A percentile compares a stretch with the other conserved stretches of the same genome.
Conservation (phyloP, 2,888 invertebrate genomes). For the Oligia latruncula region DNA sequence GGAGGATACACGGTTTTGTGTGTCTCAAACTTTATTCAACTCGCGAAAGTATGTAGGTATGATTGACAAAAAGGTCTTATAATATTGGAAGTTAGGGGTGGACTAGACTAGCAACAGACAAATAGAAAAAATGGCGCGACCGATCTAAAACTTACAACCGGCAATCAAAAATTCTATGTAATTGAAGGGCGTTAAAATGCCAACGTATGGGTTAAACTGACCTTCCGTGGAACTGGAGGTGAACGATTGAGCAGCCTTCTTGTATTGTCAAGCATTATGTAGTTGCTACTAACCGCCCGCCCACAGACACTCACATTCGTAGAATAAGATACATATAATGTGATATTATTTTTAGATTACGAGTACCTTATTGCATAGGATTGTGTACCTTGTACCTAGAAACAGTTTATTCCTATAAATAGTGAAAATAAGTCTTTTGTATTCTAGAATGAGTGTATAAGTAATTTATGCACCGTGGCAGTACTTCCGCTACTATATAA, state of each 20-base stretch:
- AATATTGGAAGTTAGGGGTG: background rate
- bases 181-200: constrained; percentile 75
- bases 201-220: constrained; percentile 65
- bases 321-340: constrained; percentile 9
- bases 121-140: constrained; percentile 29
- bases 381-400: constrained; percentile 17
- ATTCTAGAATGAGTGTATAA: constrained; percentile 14
- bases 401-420: constrained; percentile 7
- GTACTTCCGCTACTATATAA: constrained; percentile 29
- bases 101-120: background rate
- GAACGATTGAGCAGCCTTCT: constrained; percentile 54
- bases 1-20: background rate
- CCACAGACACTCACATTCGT: constrained; percentile 57
- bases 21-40: background rate
- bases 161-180: constrained; percentile 72
- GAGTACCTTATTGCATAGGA: background rate
- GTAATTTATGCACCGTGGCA: constrained; percentile 7
- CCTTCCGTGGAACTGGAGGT: constrained; percentile 64
- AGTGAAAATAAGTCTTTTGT: constrained; percentile 5
- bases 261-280: constrained; percentile 58
- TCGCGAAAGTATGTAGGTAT: background rate
- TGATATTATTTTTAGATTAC: no score
- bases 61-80: background rate
- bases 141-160: constrained; percentile 60
- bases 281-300: constrained; percentile 2